phyloP scores from a whole-genome alignment of 2,888 invertebrate genomes.

The Cheilosia impressa region DNA sequence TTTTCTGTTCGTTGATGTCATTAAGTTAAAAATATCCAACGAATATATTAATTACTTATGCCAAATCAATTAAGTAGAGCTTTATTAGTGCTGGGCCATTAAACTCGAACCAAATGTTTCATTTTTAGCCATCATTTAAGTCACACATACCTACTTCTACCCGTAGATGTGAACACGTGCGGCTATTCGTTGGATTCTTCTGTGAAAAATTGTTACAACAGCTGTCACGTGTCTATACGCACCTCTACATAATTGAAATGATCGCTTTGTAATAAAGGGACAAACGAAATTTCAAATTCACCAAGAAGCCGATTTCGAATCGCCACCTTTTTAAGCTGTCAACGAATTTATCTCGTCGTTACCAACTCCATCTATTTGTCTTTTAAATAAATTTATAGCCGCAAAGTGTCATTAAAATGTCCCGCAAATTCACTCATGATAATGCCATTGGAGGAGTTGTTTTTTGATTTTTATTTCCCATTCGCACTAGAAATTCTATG shows the following conservation, averaged over 20 bases:
- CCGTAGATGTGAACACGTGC: background rate
- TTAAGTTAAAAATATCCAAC: background rate
- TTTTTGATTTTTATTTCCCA: background rate
- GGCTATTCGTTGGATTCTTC: background rate
- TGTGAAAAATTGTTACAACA: background rate
- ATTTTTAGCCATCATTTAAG: background rate
- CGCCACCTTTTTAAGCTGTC: background rate
- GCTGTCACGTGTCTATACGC: conserved; percentile 12
- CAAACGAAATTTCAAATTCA: background rate
- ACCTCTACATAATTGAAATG: background rate
- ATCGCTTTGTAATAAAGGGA: background rate
- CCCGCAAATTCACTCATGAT: background rate
- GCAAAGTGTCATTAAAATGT: background rate
- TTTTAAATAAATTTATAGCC: background rate
- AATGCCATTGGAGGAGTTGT: background rate
- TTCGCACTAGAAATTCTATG: background rate
- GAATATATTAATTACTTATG: background rate
- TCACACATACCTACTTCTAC: background rate
- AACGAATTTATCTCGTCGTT: background rate
- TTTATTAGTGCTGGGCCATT: background rate
- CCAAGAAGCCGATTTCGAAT: background rate
- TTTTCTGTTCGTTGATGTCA: too few species aligned
- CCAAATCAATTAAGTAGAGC: background rate
- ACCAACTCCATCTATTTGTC: background rate
- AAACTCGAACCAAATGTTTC: background rate